Evolutionary conservation across 2,888 invertebrate genomes (phyloP).

Genomic region (Agrochola litura): DNA sequence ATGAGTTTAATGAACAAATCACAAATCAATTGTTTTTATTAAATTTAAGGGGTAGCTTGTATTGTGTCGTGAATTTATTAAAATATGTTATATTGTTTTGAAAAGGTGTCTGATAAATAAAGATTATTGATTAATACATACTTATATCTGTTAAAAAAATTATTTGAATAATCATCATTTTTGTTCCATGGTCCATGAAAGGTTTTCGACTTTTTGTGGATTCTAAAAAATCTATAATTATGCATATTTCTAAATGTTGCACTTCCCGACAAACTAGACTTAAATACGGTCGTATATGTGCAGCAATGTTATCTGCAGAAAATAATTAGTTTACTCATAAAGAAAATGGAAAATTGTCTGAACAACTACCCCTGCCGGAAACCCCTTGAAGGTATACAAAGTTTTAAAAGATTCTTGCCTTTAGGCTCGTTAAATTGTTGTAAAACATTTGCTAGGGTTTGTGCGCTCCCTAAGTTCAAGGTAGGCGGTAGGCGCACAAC

Average conservation of each 20-base stretch:
- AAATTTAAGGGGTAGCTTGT: neutral
- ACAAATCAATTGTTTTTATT: constrained; percentile 1
- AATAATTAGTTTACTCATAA: constrained; percentile 9
- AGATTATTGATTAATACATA: neutral
- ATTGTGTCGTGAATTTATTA: neutral
- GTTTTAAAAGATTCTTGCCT: constrained; percentile 6
- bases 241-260: constrained; percentile 18
- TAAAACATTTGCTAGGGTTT: constrained; percentile 4
- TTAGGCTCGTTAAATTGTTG: constrained; percentile 13
- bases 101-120: constrained; percentile 10
- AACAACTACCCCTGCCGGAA: constrained; percentile 20
- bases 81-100: neutral
- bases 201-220: neutral
- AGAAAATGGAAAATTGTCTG: neutral
- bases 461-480: neutral
- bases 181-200: constrained; percentile 2
- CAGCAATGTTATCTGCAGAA: neutral
- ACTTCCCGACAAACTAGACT: neutral
- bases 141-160: neutral
- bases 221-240: constrained; percentile 10
- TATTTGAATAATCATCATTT: neutral
- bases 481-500: neutral
- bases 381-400: constrained; percentile 30
- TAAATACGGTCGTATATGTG: neutral
- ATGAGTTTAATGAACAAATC: constrained; percentile 17